Conservation (phyloP, 2,113 vertebrate genomes). For the Jaculus jaculus region DNA sequence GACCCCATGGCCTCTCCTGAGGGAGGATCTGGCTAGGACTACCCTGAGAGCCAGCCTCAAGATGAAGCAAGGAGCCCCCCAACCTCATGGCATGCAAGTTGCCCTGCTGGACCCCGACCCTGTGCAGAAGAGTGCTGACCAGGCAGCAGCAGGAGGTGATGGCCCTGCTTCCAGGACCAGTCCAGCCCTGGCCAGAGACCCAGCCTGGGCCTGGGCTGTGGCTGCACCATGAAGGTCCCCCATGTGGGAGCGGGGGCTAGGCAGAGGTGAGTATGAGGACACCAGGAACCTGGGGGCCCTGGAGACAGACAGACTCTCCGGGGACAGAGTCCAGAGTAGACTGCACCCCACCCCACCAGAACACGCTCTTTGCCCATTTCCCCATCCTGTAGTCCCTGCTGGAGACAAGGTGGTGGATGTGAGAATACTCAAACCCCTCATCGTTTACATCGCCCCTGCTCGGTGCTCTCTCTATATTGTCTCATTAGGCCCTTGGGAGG, state of each 20-base stretch:
- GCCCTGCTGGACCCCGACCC: slow-evolving; percentile 77
- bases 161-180: not conserved
- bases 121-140: not conserved
- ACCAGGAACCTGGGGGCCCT: not conserved
- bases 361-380: not conserved
- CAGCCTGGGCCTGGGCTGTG: not conserved
- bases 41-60: slow-evolving; percentile 87
- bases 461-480: slow-evolving; percentile 1
- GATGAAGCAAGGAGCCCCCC: slow-evolving; percentile 87
- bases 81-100: slow-evolving; percentile 74
- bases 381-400: not conserved
- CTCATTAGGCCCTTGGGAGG: slow-evolving; percentile 57
- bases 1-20: slow-evolving; percentile 83
- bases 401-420: fast-evolving
- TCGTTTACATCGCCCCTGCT: not conserved
- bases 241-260: not conserved
- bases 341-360: not conserved
- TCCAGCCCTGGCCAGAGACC: not conserved
- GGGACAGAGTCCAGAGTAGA: not conserved
- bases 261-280: not conserved
- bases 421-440: not conserved
- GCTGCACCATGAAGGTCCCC: not conserved
- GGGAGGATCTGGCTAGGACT: slow-evolving; percentile 91
- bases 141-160: not conserved
- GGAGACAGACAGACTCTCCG: not conserved